Evolutionary conservation across 1,140 invertebrate genomes (phyloP), one percentile per base, ranked within the genome.

Genomic region (Idris sp.): DNA sequence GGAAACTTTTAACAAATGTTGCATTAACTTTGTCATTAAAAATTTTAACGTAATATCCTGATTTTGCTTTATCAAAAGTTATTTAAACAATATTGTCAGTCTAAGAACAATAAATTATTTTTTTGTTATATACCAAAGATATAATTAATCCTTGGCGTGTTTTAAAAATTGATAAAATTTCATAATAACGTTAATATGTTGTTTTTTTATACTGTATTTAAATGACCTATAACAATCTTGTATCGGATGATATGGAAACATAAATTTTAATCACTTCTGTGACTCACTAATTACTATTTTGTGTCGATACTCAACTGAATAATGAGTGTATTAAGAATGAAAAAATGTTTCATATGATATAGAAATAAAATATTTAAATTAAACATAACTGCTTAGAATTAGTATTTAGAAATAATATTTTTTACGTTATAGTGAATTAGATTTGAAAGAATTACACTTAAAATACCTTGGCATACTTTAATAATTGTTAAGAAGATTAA

Each of bases 381-480:
- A 22, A 6, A 22, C n/a, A n/a, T n/a, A n/a, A n/a, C n/a, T n/a
- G n/a, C n/a, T n/a, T n/a, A n/a, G n/a, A n/a, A 30, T 2, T 22
- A 22, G 16, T 5, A 4, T 48, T 30, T 38, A 26, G n/a, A 11
- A 14, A 30, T 30, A 26, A 38, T 33, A 43, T 25, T 7, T 2
- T 16, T 26, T 58, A n/a, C 35, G 35, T 22, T 33, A 13, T 28
- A 59, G 48, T 6, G 9, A 11, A 10, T 38, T 48, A 59, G 48
- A 46, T 9, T 6, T 26, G 8, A 22, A 19, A 49, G 18, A 46
- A 59, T 59, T 48, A 61, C 4, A 28, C 16, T 40, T 28, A 0
- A 61, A 38, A 3, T 40, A n/a, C 56, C 56, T 61, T 61, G 56
- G 48, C 56, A 61, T 7, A 48, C 43, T 61, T 61, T 19, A 48